Conservation (phyloP, 2,113 vertebrate species). For the Ivindomyrus marchei region DNA sequence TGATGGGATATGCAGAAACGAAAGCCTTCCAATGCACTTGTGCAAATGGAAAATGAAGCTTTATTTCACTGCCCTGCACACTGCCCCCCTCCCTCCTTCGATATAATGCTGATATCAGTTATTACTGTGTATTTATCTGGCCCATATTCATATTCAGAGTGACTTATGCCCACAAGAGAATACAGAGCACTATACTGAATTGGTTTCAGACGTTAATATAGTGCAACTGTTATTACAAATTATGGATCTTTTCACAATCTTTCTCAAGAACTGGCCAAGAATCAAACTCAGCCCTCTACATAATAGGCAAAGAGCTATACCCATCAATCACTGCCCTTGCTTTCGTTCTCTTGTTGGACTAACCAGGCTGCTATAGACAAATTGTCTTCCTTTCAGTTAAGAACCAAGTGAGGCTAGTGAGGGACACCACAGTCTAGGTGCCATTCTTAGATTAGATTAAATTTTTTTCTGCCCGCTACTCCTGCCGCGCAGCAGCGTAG, state of each 20-base stretch:
- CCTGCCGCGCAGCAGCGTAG: too few species aligned
- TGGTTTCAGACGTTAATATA: background rate
- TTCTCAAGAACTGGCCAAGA: background rate
- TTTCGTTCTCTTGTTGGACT: background rate
- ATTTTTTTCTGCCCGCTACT: background rate
- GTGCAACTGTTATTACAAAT: background rate
- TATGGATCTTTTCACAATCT: background rate
- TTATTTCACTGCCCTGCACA: background rate
- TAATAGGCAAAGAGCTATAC: background rate
- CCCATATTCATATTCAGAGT: background rate
- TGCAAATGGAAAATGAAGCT: background rate
- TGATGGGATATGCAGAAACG: background rate
- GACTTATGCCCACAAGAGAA: background rate
- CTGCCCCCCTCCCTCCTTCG: background rate
- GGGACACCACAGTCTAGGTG: background rate
- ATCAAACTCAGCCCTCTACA: background rate
- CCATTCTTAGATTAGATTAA: background rate
- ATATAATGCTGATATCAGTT: background rate
- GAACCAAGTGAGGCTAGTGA: background rate
- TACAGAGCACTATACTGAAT: background rate
- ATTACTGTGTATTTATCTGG: background rate
- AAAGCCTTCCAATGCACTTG: background rate
- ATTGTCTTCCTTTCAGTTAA: background rate
- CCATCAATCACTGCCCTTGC: background rate
- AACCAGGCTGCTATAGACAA: background rate